Evolutionary conservation across 2,888 invertebrate genomes (phyloP).

Genomic region (Plusia festucae): DNA sequence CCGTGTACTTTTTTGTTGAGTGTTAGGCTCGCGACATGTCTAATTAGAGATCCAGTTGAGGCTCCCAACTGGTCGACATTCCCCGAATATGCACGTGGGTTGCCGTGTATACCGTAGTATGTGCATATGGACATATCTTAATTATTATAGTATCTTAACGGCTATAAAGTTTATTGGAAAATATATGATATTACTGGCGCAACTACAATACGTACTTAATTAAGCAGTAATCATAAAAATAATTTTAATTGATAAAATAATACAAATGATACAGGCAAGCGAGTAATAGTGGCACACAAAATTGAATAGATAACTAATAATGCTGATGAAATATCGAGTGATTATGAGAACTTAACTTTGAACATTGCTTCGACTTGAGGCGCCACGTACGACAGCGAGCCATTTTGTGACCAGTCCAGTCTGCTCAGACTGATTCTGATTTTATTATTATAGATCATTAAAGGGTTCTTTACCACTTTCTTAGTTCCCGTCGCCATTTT

Average conservation of each 20-base stretch:
- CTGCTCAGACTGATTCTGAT: conserved; percentile 32
- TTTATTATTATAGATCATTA: no score
- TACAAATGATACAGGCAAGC: conserved; percentile 30
- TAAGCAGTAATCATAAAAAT: conserved; percentile 27
- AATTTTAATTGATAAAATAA: conserved; percentile 21
- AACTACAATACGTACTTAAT: conserved; percentile 46
- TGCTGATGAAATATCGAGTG: conserved; percentile 30
- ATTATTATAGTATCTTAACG: neutral
- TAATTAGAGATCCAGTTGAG: conserved; percentile 2
- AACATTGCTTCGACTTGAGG: conserved; percentile 21
- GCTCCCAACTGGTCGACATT: neutral
- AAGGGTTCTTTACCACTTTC: conserved; percentile 30
- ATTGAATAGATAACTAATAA: conserved; percentile 39
- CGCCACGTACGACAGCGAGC: conserved; percentile 17
- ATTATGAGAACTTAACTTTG: conserved; percentile 29
- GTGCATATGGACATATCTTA: neutral
- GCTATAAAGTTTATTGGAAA: conserved; percentile 12
- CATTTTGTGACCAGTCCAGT: conserved; percentile 37
- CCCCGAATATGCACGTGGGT: neutral
- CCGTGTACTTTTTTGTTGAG: neutral
- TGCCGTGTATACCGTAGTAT: neutral
- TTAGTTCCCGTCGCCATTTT: conserved; percentile 30
- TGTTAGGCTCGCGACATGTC: conserved; percentile 3
- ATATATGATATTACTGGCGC: conserved; percentile 24
- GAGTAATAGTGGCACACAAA: conserved; percentile 13